Base-by-base conservation (phyloP, 2,113 vertebrate species). In the Ameiurus melas region DNA sequence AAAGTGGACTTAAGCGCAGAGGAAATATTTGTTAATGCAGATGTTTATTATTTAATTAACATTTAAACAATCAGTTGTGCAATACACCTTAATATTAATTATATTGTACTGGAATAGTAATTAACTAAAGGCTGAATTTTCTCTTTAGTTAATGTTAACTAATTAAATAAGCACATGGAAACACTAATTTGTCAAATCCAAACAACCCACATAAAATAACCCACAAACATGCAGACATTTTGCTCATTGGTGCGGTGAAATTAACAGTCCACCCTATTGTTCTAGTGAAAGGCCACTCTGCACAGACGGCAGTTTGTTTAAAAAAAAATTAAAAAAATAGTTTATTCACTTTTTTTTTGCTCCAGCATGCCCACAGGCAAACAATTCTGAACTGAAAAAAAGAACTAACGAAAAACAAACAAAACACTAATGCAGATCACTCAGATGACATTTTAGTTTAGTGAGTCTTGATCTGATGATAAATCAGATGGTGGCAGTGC, bases 401-500 rank as follows among this genome's bases (percentile, higher is more conserved):
- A 53, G 62, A 55, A 30, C 5, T 36, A 5, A 16, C 58, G 43
- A 75, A 43, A 47, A 47, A 47, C 43, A 47, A 39, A 30, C 9
- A 53, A 6, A 71, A 73, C 0, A 17, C 30, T n/a, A n/a, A n/a
- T n/a, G n/a, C n/a, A n/a, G n/a, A n/a, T n/a, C n/a, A n/a, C n/a
- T n/a, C n/a, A n/a, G n/a, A n/a, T n/a, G n/a, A n/a, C n/a, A n/a
- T n/a, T n/a, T n/a, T n/a, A n/a, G n/a, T n/a, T n/a, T n/a, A 78
- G 77, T 17, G 27, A 27, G 64, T 53, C 36, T 77, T 43, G 86
- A 47, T 83, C 47, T 85, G 86, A 51, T 70, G 47, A 71, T 58
- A 36, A 75, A 91, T 86, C 84, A 39, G 77, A 86, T 85, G 81
- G 57, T 84, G 77, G 55, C 81, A 47, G 71, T 60, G 58, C 51